Evolutionary conservation across 1,140 invertebrate genomes (phyloP).

Genomic region (Drosophila kepulauana): DNA sequence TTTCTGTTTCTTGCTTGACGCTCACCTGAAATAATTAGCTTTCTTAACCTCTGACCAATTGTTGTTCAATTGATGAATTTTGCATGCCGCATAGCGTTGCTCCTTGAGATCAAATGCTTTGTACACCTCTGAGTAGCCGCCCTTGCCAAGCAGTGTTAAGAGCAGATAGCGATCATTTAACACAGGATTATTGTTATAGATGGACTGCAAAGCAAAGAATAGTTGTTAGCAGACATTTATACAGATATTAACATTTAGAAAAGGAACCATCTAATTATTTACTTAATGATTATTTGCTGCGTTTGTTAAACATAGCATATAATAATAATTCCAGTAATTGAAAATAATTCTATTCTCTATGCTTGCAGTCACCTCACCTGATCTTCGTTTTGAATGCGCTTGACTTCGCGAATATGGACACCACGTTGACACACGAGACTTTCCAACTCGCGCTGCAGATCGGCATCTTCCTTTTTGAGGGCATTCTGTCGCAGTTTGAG

Average conservation of each 20-base stretch:
- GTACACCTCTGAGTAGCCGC: conserved; percentile 99
- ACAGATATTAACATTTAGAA: too few relatives aligned
- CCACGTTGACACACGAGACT: conserved; percentile 99
- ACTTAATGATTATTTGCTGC: too few relatives aligned
- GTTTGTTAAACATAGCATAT: too few relatives aligned
- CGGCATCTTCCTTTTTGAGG: conserved; percentile 99
- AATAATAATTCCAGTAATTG: not conserved
- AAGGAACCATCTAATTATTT: too few relatives aligned
- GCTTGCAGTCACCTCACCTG: conserved; percentile 86
- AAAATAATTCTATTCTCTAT: not conserved
- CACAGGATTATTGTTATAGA: conserved; percentile 96
- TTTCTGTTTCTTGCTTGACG: conserved; percentile 58
- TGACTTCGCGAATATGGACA: conserved; percentile 99
- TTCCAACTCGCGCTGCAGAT: conserved; percentile 99
- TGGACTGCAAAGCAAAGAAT: conserved; percentile 87
- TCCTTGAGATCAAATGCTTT: conserved; percentile 99
- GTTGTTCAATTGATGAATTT: conserved; percentile 99
- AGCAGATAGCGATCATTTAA: conserved; percentile 97
- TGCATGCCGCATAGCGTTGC: conserved; percentile 99
- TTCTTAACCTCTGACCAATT: conserved; percentile 99
- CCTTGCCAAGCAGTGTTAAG: conserved; percentile 98
- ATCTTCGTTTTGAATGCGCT: conserved; percentile 99
- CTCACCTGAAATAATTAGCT: conserved; percentile 99
- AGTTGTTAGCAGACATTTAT: too few relatives aligned
- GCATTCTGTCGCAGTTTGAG: conserved; percentile 96